Evolutionary conservation across 1,140 invertebrate species (phyloP), one percentile per base, ranked within the genome.

Genomic region (Battus philenor): DNA sequence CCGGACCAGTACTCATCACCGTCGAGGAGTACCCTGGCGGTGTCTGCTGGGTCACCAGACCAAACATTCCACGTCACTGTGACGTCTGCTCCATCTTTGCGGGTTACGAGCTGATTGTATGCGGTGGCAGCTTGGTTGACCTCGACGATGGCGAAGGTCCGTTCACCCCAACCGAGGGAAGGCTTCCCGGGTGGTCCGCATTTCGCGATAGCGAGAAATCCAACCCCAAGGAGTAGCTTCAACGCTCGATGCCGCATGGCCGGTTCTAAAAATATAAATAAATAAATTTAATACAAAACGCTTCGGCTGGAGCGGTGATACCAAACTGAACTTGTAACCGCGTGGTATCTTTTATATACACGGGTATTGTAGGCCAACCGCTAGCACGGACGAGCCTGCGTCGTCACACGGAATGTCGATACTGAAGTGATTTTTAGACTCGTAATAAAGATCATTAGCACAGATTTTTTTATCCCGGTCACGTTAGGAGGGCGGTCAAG

Each of bases 61-160:
- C 80, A 84, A 5, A 71, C 66, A 56, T 84, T 82, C 80, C 80
- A 84, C 2, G 62, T 74, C 6, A 84, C 70, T 0, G 80, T 54
- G 8, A 84, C 80, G 27, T 82, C 76, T 12, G 80, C 80, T 0
- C 69, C 68, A 30, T 82, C 80, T 24, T 62, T 66, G 26, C 62
- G 62, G 1, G 53, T 75, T 3, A 84, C 80, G 8, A 84, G 64
- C 39, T 84, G 80, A 55, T 84, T 82, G 45, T 84, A 84, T 0
- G 80, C 80, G 3, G 80, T 84, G 1, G 80, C 80, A 8, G 78
- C 80, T 47, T 84, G 80, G 46, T 84, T 84, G 24, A 84, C 80
- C 62, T 84, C 80, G 3, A 84, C 63, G 44, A 84, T 82, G 4
- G 80, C 76, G 57, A 84, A 84, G 34, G 65, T 72, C 16, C 80